These are phyloP conservation scores for Hirundo rustica DNA, from an alignment of 2,797 vertebrate species.

Conservation along the genomic window DNA sequence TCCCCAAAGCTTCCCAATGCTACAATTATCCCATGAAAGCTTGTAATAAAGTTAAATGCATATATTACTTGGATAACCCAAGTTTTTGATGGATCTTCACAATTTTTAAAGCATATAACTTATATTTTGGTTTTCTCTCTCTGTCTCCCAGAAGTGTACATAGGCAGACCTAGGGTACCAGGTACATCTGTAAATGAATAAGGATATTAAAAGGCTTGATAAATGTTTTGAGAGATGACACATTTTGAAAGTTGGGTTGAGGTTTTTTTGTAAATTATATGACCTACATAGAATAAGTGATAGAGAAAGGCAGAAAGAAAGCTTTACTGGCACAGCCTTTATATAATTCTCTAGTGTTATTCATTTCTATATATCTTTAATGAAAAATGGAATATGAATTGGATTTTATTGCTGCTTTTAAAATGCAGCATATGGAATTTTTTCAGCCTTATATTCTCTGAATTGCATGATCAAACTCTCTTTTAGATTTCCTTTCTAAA, in stretches of 20 bases:
- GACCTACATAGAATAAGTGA: neutral
- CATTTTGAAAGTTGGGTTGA: neutral
- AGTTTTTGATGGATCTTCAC: neutral
- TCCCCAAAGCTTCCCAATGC: neutral
- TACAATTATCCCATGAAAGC: neutral
- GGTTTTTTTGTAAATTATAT: neutral
- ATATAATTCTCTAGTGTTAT: neutral
- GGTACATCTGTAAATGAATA: neutral
- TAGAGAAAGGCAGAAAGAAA: neutral
- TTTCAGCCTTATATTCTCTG: neutral
- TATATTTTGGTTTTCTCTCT: neutral
- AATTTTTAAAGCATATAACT: neutral
- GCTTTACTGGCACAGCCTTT: neutral
- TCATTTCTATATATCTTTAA: neutral
- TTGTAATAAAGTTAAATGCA: neutral
- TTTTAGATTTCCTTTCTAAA: neutral
- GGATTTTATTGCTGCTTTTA: conserved; percentile 9
- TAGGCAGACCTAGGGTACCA: neutral
- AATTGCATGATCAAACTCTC: neutral
- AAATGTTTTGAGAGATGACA: neutral
- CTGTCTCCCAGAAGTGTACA: neutral
- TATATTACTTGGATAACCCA: neutral
- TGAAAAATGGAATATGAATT: neutral
- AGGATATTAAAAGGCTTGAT: neutral
- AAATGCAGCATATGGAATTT: neutral